Conservation (phyloP, 2,797 vertebrate genomes). For the Pelochelys cantorii region DNA sequence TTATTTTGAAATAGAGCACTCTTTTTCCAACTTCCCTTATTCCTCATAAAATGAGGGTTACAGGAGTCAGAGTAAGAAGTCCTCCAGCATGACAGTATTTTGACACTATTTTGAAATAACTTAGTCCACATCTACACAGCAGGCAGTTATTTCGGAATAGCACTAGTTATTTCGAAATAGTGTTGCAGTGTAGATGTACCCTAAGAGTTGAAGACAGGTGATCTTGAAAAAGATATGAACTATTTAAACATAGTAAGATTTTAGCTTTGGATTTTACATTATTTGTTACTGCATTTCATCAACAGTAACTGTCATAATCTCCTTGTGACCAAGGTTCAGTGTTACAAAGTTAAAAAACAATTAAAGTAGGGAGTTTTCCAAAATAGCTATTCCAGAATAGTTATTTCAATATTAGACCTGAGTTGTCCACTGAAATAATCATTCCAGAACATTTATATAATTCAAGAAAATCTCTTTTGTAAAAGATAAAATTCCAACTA, state of each 20-base stretch:
- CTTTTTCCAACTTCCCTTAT: no score
- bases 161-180: no score
- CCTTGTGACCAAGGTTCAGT: not conserved
- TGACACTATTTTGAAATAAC: no score
- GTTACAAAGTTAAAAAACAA: not conserved
- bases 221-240: not conserved
- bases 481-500: not conserved
- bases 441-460: not conserved
- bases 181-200: no score
- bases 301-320: not conserved
- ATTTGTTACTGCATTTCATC: not conserved
- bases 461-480: not conserved
- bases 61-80: no score
- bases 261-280: not conserved
- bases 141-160: no score
- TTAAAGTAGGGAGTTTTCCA: not conserved
- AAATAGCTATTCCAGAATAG: not conserved
- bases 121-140: no score
- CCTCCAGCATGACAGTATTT: no score
- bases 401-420: rapidly evolving
- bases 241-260: not conserved
- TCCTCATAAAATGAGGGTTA: no score
- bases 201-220: not conserved
- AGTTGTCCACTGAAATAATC: not conserved
- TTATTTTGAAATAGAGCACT: no score